These are phyloP conservation scores for Erynnis tages DNA, from an alignment of 2,888 invertebrate genomes.

Conservation along the genomic window DNA sequence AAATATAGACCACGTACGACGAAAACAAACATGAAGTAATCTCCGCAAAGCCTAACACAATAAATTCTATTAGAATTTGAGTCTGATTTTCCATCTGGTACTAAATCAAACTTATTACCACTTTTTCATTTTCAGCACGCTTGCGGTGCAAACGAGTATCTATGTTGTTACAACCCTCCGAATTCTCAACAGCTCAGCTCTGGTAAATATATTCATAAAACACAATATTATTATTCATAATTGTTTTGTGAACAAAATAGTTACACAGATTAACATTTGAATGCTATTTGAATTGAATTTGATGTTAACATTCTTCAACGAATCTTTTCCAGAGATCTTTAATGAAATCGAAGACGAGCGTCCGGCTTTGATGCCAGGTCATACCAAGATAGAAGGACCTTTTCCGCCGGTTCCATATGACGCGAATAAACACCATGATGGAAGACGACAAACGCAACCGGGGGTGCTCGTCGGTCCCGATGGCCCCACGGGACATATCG, in stretches of 20 bases:
- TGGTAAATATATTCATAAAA: too few species aligned
- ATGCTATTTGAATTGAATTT: too few species aligned
- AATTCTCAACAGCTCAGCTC: slow-evolving; percentile 39
- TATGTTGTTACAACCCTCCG: slow-evolving; percentile 83
- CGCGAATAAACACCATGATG: slow-evolving; percentile 12
- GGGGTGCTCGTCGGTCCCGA: slow-evolving; percentile 44
- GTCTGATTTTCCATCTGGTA: too few species aligned
- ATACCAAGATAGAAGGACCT: slow-evolving; percentile 41
- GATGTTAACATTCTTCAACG: too few species aligned
- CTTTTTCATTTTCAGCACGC: slow-evolving; percentile 75
- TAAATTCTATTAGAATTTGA: too few species aligned
- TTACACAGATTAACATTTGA: background rate
- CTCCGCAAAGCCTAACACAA: too few species aligned
- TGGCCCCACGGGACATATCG: slow-evolving; percentile 53
- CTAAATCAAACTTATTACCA: too few species aligned
- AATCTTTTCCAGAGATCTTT: slow-evolving; percentile 54
- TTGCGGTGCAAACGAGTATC: slow-evolving; percentile 83
- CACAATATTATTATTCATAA: background rate
- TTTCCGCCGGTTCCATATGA: slow-evolving; percentile 44
- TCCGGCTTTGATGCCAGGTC: slow-evolving; percentile 50
- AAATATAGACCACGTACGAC: too few species aligned
- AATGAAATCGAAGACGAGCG: slow-evolving; percentile 65
- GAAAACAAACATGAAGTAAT: too few species aligned
- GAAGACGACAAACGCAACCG: background rate
- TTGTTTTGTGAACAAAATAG: too few species aligned